Evolutionary conservation across 2,888 invertebrate genomes (phyloP), one percentile per base, ranked within the genome.

Genomic region (Oscheius sp.): DNA sequence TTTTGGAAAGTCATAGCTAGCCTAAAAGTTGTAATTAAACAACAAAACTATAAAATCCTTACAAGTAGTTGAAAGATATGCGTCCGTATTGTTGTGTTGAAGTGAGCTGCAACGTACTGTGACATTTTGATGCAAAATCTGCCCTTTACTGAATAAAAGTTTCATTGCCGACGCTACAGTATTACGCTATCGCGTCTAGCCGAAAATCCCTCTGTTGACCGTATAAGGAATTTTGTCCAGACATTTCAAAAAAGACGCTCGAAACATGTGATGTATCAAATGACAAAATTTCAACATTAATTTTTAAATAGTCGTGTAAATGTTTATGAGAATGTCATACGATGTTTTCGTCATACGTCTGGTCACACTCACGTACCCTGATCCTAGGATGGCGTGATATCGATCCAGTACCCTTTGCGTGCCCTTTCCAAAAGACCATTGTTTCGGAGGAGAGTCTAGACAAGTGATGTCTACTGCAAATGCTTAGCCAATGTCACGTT

Each of bases 401-500:
- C 58, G 55, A 70, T 58, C 35, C 70, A 55, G 29, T 53, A 37
- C n/a, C 58, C 68, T 68, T 68, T 68, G 68, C 55, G 55, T 68
- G 68, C 68, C 68, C 53, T 33, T 35, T 42, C 13, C 32, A 53
- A 53, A 32, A 70, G 37, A 59, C 57, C 57, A 58, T 58, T 59
- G 48, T 47, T 35, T 21, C 48, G 47, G 59, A 13, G 51, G 58
- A 59, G 58, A 48, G 51, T 10, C 37, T 47, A 70, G 70, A 70
- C 37, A 58, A 32, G 55, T 55, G 63, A 63, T 53, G 68, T 68
- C 55, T 68, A 53, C 37, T 68, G 68, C 68, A 68, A 75, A 80
- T 80, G 80, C 55, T 42, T 62, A 47, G 55, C 63, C 68, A 66
- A 81, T 81, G 80, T 79, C 80, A 51, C 77, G 79, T 11, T 81